These are phyloP conservation scores for Stegodyphus mimosarum DNA, from an alignment of 1,140 invertebrate genomes.

Conservation along the genomic window DNA sequence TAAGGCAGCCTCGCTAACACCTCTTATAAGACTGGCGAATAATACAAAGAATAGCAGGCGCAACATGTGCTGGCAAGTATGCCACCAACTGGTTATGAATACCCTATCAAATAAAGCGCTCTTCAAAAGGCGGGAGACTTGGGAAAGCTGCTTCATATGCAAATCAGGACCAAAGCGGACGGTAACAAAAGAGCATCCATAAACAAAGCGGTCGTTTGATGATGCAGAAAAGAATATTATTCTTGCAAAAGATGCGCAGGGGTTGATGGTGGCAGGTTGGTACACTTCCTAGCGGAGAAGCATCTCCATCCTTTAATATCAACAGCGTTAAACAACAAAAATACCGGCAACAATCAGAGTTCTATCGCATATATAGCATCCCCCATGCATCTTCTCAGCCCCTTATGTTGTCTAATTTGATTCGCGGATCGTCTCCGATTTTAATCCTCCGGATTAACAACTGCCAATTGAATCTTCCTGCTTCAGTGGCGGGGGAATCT, in stretches of 20 bases:
- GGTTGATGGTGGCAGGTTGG: too few species aligned
- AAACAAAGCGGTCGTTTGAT: conserved; percentile 48
- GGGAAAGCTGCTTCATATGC: conserved; percentile 50
- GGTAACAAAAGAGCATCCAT: conserved; percentile 35
- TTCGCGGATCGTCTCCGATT: conserved; percentile 32
- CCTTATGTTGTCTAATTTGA: conserved; percentile 34
- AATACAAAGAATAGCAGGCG: not conserved
- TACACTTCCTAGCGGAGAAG: not conserved
- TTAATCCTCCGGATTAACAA: conserved; percentile 50
- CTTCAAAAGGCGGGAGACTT: not conserved
- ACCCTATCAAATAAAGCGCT: conserved; percentile 44
- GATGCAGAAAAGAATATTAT: conserved; percentile 51
- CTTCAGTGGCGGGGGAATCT: not conserved
- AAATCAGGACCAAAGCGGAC: conserved; percentile 26
- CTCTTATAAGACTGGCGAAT: not conserved
- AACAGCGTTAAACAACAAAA: not conserved
- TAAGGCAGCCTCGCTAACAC: not conserved
- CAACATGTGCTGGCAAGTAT: conserved; percentile 44
- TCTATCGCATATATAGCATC: not conserved
- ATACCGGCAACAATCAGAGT: not conserved
- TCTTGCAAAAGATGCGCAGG: not conserved
- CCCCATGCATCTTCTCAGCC: not conserved
- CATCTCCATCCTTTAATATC: not conserved
- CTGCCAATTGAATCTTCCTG: conserved; percentile 42
- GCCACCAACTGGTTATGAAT: conserved; percentile 41